Conservation (phyloP, 2,113 vertebrate genomes). For the Rostratula benghalensis region DNA sequence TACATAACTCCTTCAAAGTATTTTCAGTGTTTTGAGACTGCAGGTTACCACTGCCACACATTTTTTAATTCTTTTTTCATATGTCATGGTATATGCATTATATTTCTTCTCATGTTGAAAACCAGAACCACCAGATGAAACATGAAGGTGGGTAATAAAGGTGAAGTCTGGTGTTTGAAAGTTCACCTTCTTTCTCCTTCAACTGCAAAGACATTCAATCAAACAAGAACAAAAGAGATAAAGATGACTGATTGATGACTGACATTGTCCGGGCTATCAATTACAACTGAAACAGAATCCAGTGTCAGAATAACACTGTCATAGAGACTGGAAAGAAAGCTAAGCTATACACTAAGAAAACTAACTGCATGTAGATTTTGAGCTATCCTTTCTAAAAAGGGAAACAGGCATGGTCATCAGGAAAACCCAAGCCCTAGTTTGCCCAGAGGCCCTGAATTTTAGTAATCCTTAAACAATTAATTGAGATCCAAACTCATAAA, state of each 20-base stretch:
- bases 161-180: not conserved
- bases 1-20: not conserved
- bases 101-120: not conserved
- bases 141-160: not conserved
- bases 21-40: constrained; percentile 4
- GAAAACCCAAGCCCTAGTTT: not conserved
- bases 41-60: not conserved
- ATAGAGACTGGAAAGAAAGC: not conserved
- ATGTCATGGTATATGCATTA: not conserved
- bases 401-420: not conserved
- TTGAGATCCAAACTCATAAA: not conserved
- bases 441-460: not conserved
- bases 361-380: not conserved
- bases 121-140: not conserved
- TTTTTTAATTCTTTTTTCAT: not conserved
- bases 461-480: not conserved
- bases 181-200: not conserved
- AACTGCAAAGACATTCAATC: not conserved
- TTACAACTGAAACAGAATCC: not conserved
- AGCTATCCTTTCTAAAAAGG: not conserved
- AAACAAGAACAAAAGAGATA: not conserved
- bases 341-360: not conserved
- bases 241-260: not conserved
- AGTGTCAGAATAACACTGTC: not conserved
- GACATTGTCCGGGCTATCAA: not conserved